Evolutionary conservation across 2,113 vertebrate genomes (phyloP).

Genomic region (Passer domesticus): DNA sequence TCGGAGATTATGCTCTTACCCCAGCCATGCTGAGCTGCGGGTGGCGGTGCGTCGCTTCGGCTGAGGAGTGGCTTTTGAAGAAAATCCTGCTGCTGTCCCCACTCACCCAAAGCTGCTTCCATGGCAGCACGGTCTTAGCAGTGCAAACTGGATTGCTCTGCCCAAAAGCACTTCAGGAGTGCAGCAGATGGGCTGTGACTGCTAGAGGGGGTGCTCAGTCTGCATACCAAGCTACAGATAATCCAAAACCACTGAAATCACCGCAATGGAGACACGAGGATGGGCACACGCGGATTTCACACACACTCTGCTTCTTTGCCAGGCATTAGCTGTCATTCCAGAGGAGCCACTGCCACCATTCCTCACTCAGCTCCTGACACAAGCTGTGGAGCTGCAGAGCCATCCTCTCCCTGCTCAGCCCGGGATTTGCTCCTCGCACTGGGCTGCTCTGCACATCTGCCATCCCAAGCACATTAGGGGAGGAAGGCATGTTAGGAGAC

Average conservation of each 20-base stretch:
- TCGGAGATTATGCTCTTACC: accelerated
- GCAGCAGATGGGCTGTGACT: not conserved
- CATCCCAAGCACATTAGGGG: not conserved
- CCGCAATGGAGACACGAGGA: not conserved
- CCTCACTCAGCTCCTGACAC: too few species aligned
- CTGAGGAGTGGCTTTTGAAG: not conserved
- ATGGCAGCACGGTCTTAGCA: not conserved
- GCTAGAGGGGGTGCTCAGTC: not conserved
- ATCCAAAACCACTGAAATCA: not conserved
- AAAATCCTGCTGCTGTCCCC: not conserved
- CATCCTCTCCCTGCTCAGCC: accelerated
- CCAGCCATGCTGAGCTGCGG: accelerated
- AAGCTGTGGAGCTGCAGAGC: not conserved
- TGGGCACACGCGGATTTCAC: not conserved
- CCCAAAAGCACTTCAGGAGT: not conserved
- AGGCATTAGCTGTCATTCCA: not conserved
- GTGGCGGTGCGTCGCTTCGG: not conserved
- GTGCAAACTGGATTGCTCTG: not conserved
- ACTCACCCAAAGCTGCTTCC: not conserved
- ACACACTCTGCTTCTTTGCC: not conserved
- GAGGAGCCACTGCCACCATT: not conserved
- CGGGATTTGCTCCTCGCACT: accelerated
- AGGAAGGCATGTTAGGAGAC: not conserved
- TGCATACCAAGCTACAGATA: not conserved
- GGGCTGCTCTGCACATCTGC: not conserved